Conservation (phyloP, 2,888 invertebrate genomes). For the Machimus atricapillus region DNA sequence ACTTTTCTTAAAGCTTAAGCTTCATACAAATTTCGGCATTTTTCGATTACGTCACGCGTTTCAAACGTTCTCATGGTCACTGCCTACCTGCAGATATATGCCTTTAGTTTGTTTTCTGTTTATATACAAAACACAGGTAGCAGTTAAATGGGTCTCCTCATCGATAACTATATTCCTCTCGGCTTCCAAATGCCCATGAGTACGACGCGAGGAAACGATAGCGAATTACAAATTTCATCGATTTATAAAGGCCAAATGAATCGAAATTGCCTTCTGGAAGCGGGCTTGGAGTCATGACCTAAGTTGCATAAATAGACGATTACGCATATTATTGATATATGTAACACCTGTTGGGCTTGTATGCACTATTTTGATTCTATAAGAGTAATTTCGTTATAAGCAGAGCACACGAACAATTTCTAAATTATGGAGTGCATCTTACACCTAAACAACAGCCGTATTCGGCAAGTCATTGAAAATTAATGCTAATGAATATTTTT, state of each 20-base stretch:
- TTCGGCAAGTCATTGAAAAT: background rate
- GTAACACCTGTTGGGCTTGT: background rate
- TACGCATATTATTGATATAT: background rate
- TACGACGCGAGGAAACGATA: background rate
- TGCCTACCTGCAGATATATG: background rate
- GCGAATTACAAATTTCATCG: background rate
- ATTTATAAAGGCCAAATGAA: background rate
- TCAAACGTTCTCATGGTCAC: background rate
- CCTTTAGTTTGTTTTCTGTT: background rate
- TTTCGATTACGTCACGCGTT: background rate
- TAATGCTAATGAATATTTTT: background rate
- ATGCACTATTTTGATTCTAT: background rate
- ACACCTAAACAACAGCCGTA: background rate
- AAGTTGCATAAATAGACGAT: background rate
- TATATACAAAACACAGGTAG: background rate
- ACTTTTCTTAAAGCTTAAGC: background rate
- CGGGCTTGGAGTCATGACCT: background rate
- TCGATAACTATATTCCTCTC: background rate
- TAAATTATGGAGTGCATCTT: background rate
- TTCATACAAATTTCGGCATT: background rate
- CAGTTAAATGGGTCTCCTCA: background rate
- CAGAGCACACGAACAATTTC: background rate
- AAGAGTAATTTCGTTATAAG: background rate
- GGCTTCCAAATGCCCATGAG: background rate
- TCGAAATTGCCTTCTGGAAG: background rate